These are phyloP conservation scores for Ennomos quercinarius DNA, from an alignment of 2,888 invertebrate species.

Conservation along the genomic window DNA sequence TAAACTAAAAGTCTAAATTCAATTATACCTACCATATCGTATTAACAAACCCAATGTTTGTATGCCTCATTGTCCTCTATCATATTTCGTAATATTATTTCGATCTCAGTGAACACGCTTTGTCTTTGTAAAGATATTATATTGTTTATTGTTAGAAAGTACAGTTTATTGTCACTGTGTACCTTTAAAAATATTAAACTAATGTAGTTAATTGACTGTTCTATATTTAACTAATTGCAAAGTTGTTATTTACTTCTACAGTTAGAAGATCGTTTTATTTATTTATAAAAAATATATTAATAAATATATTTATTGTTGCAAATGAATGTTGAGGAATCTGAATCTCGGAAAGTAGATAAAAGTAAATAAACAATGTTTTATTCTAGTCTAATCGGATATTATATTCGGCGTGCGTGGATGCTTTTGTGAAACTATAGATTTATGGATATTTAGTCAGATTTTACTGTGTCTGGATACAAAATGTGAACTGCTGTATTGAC, in stretches of 20 bases:
- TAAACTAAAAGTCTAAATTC: constrained; percentile 33
- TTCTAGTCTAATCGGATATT: constrained; percentile 49
- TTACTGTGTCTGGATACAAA: constrained; percentile 1
- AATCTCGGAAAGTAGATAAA: constrained; percentile 47
- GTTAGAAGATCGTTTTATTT: constrained; percentile 29
- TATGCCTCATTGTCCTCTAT: constrained; percentile 24
- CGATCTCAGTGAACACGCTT: constrained; percentile 24
- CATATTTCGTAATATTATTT: constrained; percentile 27
- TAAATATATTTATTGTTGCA: constrained; percentile 39
- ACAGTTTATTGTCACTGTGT: constrained; percentile 41
- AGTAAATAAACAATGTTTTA: constrained; percentile 38
- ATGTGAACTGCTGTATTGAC: constrained; percentile 2
- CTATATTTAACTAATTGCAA: constrained; percentile 26
- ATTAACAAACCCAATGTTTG: not conserved
- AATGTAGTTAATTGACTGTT: constrained; percentile 35
- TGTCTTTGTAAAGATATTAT: constrained; percentile 32
- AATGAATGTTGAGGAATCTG: constrained; percentile 36
- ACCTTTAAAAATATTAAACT: constrained; percentile 36
- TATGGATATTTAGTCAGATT: not conserved
- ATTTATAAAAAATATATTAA: constrained; percentile 31
- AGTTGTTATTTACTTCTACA: constrained; percentile 38
- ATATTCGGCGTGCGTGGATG: constrained; percentile 8
- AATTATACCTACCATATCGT: not conserved
- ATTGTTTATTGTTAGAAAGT: constrained; percentile 30
- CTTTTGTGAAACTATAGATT: constrained; percentile 1